A percentile compares a stretch with the other conserved stretches of the same genome.
phyloP scores from a whole-genome alignment of 2,797 vertebrate species.

The Poeciliopsis turneri region DNA sequence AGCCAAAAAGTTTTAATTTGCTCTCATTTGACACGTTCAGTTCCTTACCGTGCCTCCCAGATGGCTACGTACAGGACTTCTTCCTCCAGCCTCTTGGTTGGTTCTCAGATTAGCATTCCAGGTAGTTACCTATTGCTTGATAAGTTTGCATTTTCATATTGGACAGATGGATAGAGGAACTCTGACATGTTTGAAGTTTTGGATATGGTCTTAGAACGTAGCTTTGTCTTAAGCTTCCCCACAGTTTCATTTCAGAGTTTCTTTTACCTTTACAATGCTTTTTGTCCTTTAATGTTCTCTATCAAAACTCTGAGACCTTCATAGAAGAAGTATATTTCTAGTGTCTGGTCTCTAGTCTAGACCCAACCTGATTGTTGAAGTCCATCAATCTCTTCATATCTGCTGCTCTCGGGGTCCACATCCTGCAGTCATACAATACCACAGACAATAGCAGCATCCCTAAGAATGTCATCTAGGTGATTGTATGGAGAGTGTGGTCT shows the following conservation, averaged over 20 bases:
- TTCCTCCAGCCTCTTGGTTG: neutral
- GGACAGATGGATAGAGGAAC: neutral
- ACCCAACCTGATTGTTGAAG: neutral
- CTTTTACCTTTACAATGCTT: too few relatives aligned
- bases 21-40: neutral
- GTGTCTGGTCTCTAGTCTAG: neutral
- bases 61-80: neutral
- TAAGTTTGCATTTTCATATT: neutral
- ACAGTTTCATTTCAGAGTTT: too few relatives aligned
- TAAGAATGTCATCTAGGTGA: too few relatives aligned
- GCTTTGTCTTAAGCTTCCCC: too few relatives aligned
- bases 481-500: too few relatives aligned
- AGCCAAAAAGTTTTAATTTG: neutral
- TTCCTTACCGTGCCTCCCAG: neutral
- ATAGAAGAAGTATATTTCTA: neutral
- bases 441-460: too few relatives aligned
- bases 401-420: too few relatives aligned
- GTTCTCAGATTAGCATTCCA: neutral
- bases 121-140: neutral
- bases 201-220: neutral
- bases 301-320: neutral
- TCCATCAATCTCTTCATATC: too few relatives aligned
- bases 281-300: neutral
- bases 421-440: too few relatives aligned
- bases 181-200: neutral